Conservation (phyloP, 2,888 invertebrate species). For the Euspilapteryx auroguttella region DNA sequence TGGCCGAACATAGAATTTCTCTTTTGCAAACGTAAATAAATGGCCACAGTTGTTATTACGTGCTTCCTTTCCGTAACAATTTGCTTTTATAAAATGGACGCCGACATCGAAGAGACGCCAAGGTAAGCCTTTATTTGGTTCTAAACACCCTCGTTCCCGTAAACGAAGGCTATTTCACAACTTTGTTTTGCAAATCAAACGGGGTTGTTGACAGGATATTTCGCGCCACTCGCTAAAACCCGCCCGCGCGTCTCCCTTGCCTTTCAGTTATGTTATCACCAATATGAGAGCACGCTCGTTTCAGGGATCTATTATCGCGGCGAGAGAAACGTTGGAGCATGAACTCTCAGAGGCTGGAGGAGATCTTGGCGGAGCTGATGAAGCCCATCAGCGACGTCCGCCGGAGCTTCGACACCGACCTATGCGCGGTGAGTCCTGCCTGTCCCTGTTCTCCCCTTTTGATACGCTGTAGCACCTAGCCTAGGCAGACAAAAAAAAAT, state of each 20-base stretch:
- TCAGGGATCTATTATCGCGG: constrained; percentile 30
- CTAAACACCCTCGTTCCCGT: neutral
- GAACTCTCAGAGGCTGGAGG: constrained; percentile 42
- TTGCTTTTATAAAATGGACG: constrained; percentile 53
- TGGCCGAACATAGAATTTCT: constrained; percentile 21
- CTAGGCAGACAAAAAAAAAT: too few species aligned
- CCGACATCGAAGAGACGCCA: constrained; percentile 24
- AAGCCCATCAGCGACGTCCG: constrained; percentile 38
- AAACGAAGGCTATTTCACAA: constrained; percentile 9
- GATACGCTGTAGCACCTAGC: too few species aligned
- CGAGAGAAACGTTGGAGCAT: constrained; percentile 45
- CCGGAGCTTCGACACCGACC: constrained; percentile 43
- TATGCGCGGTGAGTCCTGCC: constrained; percentile 31
- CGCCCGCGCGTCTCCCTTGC: constrained; percentile 15
- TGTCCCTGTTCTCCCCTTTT: too few species aligned
- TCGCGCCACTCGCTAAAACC: constrained; percentile 33
- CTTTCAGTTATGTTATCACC: constrained; percentile 31
- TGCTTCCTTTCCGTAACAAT: constrained; percentile 34
- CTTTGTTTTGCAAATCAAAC: constrained; percentile 21
- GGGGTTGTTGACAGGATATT: constrained; percentile 35
- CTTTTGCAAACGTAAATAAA: constrained; percentile 52
- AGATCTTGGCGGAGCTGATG: constrained; percentile 48
- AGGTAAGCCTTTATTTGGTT: constrained; percentile 19
- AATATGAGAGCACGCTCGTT: constrained; percentile 29
- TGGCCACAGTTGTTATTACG: constrained; percentile 55